A percentile compares a stretch with the other conserved stretches of the same genome.
Conservation (phyloP, 2,888 invertebrate species). For the Macrosiphum euphorbiae region DNA sequence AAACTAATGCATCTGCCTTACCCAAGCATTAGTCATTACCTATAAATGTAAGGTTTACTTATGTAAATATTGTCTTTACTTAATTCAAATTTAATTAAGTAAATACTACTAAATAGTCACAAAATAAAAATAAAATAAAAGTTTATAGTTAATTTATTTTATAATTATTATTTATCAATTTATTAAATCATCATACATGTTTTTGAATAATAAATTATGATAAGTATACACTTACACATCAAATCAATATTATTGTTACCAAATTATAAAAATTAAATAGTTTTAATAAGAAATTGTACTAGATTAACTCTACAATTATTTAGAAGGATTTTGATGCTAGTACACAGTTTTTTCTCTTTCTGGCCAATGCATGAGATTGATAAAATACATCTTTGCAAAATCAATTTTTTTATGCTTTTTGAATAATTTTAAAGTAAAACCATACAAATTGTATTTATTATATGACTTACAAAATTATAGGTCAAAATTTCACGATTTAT, state of each 20-base stretch:
- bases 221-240: too few species aligned
- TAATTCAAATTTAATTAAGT: not conserved
- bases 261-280: too few species aligned
- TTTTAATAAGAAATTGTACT: not conserved
- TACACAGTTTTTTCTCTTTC: not conserved
- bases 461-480: not conserved
- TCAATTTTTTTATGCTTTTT: not conserved
- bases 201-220: not conserved
- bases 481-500: not conserved
- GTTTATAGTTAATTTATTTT: not conserved
- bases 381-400: not conserved
- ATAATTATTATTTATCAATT: not conserved
- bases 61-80: not conserved
- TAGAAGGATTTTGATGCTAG: not conserved
- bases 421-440: too few species aligned
- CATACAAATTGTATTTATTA: too few species aligned
- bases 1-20: not conserved
- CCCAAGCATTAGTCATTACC: not conserved
- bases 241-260: too few species aligned
- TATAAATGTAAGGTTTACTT: not conserved
- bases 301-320: not conserved
- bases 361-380: not conserved
- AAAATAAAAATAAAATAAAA: not conserved
- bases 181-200: not conserved
- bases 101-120: too few species aligned